These are phyloP conservation scores for Syngnathus typhle DNA, from an alignment of 2,113 vertebrate genomes.

Conservation along the genomic window DNA sequence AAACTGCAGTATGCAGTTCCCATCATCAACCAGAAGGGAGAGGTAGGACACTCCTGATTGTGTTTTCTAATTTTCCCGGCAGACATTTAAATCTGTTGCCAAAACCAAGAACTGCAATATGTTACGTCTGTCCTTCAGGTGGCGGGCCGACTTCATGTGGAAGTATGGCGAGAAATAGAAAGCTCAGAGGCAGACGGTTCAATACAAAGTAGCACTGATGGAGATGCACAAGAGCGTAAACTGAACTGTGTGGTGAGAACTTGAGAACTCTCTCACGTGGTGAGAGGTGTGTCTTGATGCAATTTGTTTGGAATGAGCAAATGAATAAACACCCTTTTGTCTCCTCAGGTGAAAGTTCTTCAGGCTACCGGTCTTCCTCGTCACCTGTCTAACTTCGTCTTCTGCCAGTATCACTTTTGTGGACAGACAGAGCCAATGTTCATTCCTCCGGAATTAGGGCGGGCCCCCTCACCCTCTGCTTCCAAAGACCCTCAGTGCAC, in stretches of 20 bases:
- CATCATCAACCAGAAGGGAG: slow-evolving; percentile 98
- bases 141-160: slow-evolving; percentile 86
- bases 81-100: neutral
- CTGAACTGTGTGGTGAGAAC: slow-evolving; percentile 86
- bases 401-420: slow-evolving; percentile 95
- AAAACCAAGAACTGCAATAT: neutral
- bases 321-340: neutral
- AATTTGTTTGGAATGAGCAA: too few relatives aligned
- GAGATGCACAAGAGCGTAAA: slow-evolving; percentile 83
- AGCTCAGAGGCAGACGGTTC: slow-evolving; percentile 57
- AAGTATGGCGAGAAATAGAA: slow-evolving; percentile 81
- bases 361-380: slow-evolving; percentile 94
- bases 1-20: slow-evolving; percentile 94
- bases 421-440: slow-evolving; percentile 82
- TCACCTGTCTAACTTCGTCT: slow-evolving; percentile 91
- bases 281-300: neutral
- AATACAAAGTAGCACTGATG: slow-evolving; percentile 81
- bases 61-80: neutral
- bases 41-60: slow-evolving; percentile 71
- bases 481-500: slow-evolving; percentile 90
- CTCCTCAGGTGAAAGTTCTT: slow-evolving; percentile 87
- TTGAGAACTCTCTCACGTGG: neutral
- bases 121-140: slow-evolving; percentile 67
- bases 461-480: slow-evolving; percentile 74
- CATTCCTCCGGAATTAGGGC: slow-evolving; percentile 86